phyloP scores from a whole-genome alignment of 2,113 vertebrate species.

The Lepisosteus oculatus region DNA sequence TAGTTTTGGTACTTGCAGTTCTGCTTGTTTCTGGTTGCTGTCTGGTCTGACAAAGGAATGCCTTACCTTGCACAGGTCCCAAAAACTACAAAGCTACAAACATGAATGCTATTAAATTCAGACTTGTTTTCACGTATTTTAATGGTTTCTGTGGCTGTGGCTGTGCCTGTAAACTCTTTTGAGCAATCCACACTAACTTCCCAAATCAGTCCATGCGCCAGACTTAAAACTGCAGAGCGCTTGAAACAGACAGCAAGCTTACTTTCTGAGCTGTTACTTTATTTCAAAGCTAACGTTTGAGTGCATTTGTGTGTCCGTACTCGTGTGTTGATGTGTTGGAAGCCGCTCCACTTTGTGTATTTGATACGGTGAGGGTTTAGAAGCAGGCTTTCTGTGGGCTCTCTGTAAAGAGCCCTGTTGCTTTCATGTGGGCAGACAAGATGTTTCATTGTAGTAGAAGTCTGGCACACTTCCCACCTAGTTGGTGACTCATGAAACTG shows the following conservation, averaged over 20 bases:
- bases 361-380: slow-evolving; percentile 1
- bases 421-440: slow-evolving; percentile 49
- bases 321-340: slow-evolving; percentile 6
- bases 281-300: slow-evolving; percentile 4
- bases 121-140: slow-evolving; percentile 11
- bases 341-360: not conserved
- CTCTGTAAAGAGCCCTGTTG: slow-evolving; percentile 1
- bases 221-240: slow-evolving; percentile 8
- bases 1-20: no score
- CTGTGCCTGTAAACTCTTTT: not conserved
- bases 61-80: not conserved
- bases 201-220: slow-evolving; percentile 28
- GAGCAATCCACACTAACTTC: not conserved
- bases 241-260: not conserved
- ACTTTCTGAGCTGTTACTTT: not conserved
- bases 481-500: slow-evolving; percentile 49
- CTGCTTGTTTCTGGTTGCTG: no score
- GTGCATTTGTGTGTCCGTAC: slow-evolving; percentile 20
- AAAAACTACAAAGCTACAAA: not conserved
- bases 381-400: not conserved
- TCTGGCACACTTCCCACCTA: slow-evolving; percentile 37
- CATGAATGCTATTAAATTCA: slow-evolving; percentile 12
- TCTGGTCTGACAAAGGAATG: no score
- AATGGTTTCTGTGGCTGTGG: slow-evolving; percentile 17
- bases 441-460: slow-evolving; percentile 47